Conservation (phyloP, 2,888 invertebrate species). For the Hedychridium roseum region DNA sequence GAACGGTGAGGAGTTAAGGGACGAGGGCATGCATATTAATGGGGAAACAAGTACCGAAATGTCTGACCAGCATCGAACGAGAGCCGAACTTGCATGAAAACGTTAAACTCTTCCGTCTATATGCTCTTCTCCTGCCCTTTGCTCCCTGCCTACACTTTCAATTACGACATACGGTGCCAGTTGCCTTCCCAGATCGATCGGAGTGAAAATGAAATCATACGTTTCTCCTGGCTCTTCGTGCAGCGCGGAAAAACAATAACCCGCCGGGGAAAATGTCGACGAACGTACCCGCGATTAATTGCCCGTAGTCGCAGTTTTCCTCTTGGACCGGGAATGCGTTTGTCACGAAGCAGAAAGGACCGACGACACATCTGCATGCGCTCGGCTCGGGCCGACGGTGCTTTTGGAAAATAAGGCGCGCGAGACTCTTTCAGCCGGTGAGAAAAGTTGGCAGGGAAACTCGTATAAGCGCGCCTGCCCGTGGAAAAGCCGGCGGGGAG, state of each 20-base stretch:
- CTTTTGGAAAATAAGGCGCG: slow-evolving; percentile 26
- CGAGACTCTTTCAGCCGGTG: slow-evolving; percentile 10
- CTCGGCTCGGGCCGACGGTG: slow-evolving; percentile 25
- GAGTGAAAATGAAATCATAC: no score
- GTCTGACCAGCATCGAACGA: slow-evolving; percentile 47
- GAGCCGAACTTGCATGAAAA: slow-evolving; percentile 47
- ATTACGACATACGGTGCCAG: slow-evolving; percentile 26
- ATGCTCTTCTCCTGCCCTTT: not conserved
- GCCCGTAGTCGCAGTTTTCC: no score
- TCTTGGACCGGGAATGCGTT: no score
- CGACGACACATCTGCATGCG: not conserved
- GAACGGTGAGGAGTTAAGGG: slow-evolving; percentile 29
- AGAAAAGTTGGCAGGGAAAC: slow-evolving; percentile 28
- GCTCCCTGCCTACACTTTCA: slow-evolving; percentile 25
- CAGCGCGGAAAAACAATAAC: no score
- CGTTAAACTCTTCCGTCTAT: slow-evolving; percentile 22
- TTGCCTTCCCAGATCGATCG: no score
- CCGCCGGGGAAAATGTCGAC: slow-evolving; percentile 28
- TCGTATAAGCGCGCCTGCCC: slow-evolving; percentile 26
- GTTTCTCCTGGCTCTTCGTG: no score
- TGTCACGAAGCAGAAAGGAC: no score
- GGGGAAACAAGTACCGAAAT: slow-evolving; percentile 52
- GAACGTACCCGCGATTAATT: slow-evolving; percentile 30
- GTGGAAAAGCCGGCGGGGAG: slow-evolving; percentile 26
- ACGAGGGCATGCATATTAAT: slow-evolving; percentile 56